Base-by-base conservation (phyloP, 1,140 invertebrate species). In the Scaptomyza pallida region DNA sequence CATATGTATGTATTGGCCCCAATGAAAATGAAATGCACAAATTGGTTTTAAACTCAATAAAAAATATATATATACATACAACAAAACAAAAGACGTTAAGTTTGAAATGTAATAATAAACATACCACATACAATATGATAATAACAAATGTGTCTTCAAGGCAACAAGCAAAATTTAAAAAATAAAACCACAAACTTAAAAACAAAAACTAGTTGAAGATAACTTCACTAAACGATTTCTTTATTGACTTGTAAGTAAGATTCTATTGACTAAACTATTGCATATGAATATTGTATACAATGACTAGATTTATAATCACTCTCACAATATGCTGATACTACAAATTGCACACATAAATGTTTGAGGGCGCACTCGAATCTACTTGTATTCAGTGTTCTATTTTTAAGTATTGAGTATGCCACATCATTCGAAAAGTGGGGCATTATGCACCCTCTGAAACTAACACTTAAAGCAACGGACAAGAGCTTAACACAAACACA, bases 301-400 rank as follows among this genome's bases (percentile, higher is more conserved):
- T 74, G 81, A 86, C 81, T 86, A 86, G 81, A 88, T 88, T 85
- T 75, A 75, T 81, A 86, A 86, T 86, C 81, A 86, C 81, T 86
- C 70, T 85, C 82, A 86, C 81, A 86, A 86, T 86, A 80, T 75
- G 79, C 79, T 83, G 72, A 64, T 78, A 56, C 68, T 65, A 63
- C 37, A 55, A 51, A 44, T 72, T 57, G 41, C 47, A 75, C 55
- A 70, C 45, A 33, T 64, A 47, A 13, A 47, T 15, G 33, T 55
- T 55, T 12, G 33, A 64, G 33, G 19, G 17, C n/a, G 37, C 33
- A 23, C 54, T 9, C 26, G 9, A 23, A 43, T 52, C 2, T 52
- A 5, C 16, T 17, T 48, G 33, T 4, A 33, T 35, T 35, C 21
- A 65, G 9, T 35, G n/a, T 5, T n/a, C n/a, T n/a, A n/a, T n/a